phyloP scores from a whole-genome alignment of 1,140 invertebrate genomes.

The Nixonia krombeini region DNA sequence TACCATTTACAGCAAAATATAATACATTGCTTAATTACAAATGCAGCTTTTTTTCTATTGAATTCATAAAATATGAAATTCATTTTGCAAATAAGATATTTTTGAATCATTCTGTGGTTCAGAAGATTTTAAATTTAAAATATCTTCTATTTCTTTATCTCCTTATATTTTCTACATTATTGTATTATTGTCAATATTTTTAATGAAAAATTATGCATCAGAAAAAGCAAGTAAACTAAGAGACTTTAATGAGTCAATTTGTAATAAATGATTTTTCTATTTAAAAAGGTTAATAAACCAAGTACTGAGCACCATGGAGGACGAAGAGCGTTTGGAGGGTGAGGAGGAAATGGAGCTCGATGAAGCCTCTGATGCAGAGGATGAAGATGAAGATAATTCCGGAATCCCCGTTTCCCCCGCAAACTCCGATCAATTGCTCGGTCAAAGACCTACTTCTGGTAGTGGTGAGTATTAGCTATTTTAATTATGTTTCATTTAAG shows the following conservation, averaged over 20 bases:
- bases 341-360: constrained; percentile 72
- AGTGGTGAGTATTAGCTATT: constrained; percentile 51
- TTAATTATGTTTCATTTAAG: background rate
- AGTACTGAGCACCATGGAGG: constrained; percentile 64
- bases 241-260: constrained; percentile 17
- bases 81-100: no score
- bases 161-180: no score
- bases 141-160: no score
- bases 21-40: no score
- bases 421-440: constrained; percentile 67
- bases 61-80: no score
- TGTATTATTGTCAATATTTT: no score
- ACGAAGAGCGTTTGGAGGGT: constrained; percentile 69
- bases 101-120: no score
- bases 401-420: constrained; percentile 67
- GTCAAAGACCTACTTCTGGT: constrained; percentile 58
- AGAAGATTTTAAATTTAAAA: no score
- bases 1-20: no score
- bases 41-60: no score
- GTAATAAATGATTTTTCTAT: constrained; percentile 14
- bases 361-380: constrained; percentile 68
- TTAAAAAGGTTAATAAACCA: constrained; percentile 43
- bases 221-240: background rate
- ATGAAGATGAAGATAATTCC: constrained; percentile 67
- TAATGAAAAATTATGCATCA: no score